Base-by-base conservation (phyloP, 2,888 invertebrate species). In the Ophion costatus region DNA sequence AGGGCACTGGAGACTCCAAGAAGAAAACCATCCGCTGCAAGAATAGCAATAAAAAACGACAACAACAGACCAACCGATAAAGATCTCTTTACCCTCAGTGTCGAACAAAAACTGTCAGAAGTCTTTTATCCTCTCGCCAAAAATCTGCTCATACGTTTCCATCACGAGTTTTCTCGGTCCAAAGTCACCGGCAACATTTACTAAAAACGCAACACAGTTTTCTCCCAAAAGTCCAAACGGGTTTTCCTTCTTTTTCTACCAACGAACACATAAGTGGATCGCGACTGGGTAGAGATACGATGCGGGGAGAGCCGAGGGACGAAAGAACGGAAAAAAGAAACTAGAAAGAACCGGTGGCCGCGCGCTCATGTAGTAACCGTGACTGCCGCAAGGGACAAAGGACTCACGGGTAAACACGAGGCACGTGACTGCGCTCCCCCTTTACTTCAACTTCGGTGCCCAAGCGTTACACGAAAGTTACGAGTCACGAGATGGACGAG, bases 321-420 rank as follows among this genome's bases (percentile, higher is more conserved):
- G 24, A 22, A 57, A 22, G 57, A 10, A 64, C n/a, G 38, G 29
- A 11, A 70, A 57, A 73, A 42, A 73, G 59, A 20, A 76, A 33
- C 1, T 51, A 56, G 17, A 56, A 64, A 75, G 56, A 76, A 64
- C 33, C n/a, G 69, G 67, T 42, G 76, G 38, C 42, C 57, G 38
- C 11, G 66, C 57, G 20, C 22, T 10, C 33, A 33, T 63, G 38
- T 69, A 38, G 70, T 64, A 42, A 20, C 70, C 51, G 64, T 56
- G 66, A 64, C 70, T 70, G 63, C 59, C 57, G 22, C 63, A 14
- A 66, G 76, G 70, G 70, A 81, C 81, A 81, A 81, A 81, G 81
- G 76, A 81, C 61, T 33, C 63, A 22, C 70, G 75, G 70, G 81
- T 81, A 81, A 81, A 81, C 76, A 81, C 63, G 67, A 56, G 70